Base-by-base conservation (phyloP, 2,113 vertebrate genomes). In the Carlito syrichta region DNA sequence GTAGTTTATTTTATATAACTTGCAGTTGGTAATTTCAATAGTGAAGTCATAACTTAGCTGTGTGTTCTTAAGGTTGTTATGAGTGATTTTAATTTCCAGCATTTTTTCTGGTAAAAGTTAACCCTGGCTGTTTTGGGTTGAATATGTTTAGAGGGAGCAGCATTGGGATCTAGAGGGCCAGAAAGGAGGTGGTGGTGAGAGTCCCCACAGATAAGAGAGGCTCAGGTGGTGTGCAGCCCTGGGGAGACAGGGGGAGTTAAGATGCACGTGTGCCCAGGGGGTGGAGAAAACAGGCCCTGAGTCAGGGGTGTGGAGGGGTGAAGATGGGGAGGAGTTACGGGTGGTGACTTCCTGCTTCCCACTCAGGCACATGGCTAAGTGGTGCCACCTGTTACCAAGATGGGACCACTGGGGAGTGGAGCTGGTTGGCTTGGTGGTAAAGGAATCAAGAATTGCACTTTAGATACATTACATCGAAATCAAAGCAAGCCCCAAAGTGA, bases 151-250 rank as follows among this genome's bases (percentile, higher is more conserved):
- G n/a, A n/a, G n/a, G n/a, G n/a, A n/a, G n/a, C n/a, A n/a, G n/a
- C n/a, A n/a, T n/a, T 58, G 73, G 32, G 73, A 43, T 6, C 13
- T 25, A 48, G 66, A 38, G n/a, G n/a, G n/a, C 11, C 30, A 12
- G 52, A 7, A 76, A 45, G 62, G 16, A 74, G 68, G 43, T 23
- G 38, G 3, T 8, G 4, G 76, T 60, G 66, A 23, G 5, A 58
- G 69, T 1, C 48, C 11, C 35, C 38, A 0, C 0, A 6, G 78
- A 43, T 25, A 0, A 9, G 25, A 1, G 40, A 35, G 30, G 73
- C 32, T 52, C 14, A 0, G 35, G n/a, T 13, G 35, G 9, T 25
- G 25, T 16, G 52, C 5, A 66, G n/a, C 43, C 16, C n/a, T 63
- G 23, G 32, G 4, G 81, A 30, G 43, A 35, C 6, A 0, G 60